Evolutionary conservation across 2,113 vertebrate species (phyloP).

Genomic region (Nothoprocta pentlandii): DNA sequence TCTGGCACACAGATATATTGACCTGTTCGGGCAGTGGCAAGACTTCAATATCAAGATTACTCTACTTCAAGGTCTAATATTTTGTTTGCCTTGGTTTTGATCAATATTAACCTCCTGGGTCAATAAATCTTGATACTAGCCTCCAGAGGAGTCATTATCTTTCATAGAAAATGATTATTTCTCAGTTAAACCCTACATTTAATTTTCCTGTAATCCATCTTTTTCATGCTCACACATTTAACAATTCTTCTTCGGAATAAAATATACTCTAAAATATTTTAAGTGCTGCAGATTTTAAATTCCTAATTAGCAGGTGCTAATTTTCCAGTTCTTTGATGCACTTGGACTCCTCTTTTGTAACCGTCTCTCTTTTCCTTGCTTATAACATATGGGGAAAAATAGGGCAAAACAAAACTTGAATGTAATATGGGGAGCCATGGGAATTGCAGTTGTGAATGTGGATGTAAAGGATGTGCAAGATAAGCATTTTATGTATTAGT

Average conservation of each 20-base stretch:
- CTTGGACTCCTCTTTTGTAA: accelerated
- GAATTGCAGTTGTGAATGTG: not conserved
- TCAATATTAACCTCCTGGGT: slow-evolving; percentile 69
- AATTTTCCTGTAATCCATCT: slow-evolving; percentile 75
- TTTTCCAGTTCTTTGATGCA: not conserved
- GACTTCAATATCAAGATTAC: slow-evolving; percentile 61
- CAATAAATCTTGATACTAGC: slow-evolving; percentile 75
- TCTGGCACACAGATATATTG: slow-evolving; percentile 46
- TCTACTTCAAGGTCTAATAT: slow-evolving; percentile 71
- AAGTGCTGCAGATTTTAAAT: not conserved
- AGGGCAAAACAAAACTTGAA: not conserved
- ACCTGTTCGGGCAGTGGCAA: slow-evolving; percentile 33
- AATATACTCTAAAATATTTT: not conserved
- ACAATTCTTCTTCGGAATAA: not conserved
- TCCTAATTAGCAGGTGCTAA: not conserved
- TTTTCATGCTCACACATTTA: slow-evolving; percentile 11
- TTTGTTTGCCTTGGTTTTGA: slow-evolving; percentile 63
- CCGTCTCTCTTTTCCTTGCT: not conserved
- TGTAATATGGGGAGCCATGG: accelerated
- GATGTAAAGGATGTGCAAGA: not conserved
- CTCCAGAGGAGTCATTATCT: slow-evolving; percentile 77
- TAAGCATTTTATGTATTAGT: not conserved
- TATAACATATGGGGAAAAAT: not conserved
- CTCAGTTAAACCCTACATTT: slow-evolving; percentile 73
- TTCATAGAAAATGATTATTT: slow-evolving; percentile 80